phyloP scores from a whole-genome alignment of 2,888 invertebrate genomes.

The Cephus nigrinus region DNA sequence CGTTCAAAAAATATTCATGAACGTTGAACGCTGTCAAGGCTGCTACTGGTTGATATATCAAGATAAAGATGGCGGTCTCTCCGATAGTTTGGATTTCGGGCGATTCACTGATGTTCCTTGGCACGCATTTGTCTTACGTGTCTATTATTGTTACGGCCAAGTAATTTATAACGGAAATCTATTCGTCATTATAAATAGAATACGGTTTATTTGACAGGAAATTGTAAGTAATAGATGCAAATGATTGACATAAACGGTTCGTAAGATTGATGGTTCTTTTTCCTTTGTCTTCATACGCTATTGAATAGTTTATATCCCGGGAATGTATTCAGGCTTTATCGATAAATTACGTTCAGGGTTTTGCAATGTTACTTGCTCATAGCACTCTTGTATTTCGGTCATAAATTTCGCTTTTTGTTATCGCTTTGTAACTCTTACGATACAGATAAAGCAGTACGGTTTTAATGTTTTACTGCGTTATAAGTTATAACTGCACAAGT shows the following conservation, averaged over 20 bases:
- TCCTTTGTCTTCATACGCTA: not conserved
- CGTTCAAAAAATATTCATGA: not conserved
- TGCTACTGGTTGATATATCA: not conserved
- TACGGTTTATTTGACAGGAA: not conserved
- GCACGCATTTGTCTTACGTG: not conserved
- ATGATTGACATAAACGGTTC: not conserved
- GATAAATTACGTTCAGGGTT: not conserved
- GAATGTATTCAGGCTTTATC: too few relatives aligned
- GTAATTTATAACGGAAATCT: not conserved
- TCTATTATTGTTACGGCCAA: not conserved
- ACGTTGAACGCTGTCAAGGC: not conserved
- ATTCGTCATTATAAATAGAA: not conserved
- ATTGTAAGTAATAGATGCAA: not conserved
- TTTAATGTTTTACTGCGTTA: not conserved
- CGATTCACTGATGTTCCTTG: not conserved
- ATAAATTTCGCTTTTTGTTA: not conserved
- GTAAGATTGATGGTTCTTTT: not conserved
- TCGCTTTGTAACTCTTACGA: not conserved
- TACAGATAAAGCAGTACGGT: not conserved
- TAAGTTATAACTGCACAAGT: not conserved
- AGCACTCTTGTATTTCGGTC: not conserved
- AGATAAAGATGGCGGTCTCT: not conserved
- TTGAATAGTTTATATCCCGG: not conserved
- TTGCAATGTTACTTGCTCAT: not conserved
- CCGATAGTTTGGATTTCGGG: not conserved